phyloP scores from a whole-genome alignment of 2,797 vertebrate genomes.

The Acrossocheilus fasciatus region DNA sequence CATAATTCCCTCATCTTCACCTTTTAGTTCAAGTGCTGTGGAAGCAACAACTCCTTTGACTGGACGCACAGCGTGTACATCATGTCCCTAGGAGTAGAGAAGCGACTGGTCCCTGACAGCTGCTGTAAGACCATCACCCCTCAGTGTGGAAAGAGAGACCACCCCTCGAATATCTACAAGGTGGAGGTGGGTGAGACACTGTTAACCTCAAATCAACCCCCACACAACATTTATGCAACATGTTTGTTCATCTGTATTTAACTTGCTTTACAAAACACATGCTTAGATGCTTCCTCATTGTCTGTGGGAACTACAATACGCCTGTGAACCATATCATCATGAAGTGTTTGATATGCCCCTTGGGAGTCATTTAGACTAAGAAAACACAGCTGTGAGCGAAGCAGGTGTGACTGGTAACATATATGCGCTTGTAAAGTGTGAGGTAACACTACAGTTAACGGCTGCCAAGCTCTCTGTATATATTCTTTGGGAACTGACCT shows the following conservation, averaged over 20 bases:
- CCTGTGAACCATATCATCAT: slow-evolving; percentile 26
- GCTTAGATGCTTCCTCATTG: slow-evolving; percentile 23
- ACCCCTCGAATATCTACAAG: slow-evolving; percentile 92
- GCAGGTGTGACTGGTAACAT: slow-evolving; percentile 51
- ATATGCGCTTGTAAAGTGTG: slow-evolving; percentile 34
- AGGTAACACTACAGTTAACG: slow-evolving; percentile 25
- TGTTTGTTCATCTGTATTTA: neutral
- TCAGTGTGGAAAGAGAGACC: slow-evolving; percentile 81
- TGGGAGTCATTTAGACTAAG: slow-evolving; percentile 37
- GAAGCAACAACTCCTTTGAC: slow-evolving; percentile 85
- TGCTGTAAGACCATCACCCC: slow-evolving; percentile 87
- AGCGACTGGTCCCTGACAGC: slow-evolving; percentile 85
- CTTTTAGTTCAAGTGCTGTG: slow-evolving; percentile 88
- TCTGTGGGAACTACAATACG: slow-evolving; percentile 26
- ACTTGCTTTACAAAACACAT: slow-evolving; percentile 23
- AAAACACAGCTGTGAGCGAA: slow-evolving; percentile 43
- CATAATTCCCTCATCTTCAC: neutral
- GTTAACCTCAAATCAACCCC: slow-evolving; percentile 4
- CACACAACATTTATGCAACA: neutral
- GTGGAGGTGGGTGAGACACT: slow-evolving; percentile 81
- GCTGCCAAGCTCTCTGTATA: slow-evolving; percentile 29
- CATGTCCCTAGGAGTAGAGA: slow-evolving; percentile 65
- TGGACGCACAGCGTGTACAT: slow-evolving; percentile 82
- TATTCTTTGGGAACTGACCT: slow-evolving; percentile 17
- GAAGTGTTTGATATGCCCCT: slow-evolving; percentile 44